Evolutionary conservation across 2,797 vertebrate species (phyloP).

Genomic region (Acestrorhynchus altus): DNA sequence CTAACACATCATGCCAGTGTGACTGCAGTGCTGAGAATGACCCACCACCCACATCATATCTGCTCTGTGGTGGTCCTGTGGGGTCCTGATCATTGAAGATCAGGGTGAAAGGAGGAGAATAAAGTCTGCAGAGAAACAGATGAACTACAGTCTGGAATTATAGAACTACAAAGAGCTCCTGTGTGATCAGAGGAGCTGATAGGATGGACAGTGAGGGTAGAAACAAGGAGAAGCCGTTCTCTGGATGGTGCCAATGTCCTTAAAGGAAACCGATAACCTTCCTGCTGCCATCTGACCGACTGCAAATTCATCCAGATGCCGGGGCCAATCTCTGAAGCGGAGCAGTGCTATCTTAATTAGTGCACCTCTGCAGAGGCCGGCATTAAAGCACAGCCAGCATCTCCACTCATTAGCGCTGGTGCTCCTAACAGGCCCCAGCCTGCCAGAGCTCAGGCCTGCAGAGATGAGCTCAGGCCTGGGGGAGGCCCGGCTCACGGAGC

Average conservation of each 20-base stretch:
- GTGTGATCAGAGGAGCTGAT: no score
- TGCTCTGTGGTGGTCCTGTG: no score
- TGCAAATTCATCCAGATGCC: constrained; percentile 75
- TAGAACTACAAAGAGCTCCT: no score
- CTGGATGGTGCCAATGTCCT: not conserved
- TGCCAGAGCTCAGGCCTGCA: constrained; percentile 41
- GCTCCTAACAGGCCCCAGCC: constrained; percentile 59
- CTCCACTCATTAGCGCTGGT: constrained; percentile 49
- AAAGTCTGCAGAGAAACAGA: no score
- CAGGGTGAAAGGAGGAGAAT: no score
- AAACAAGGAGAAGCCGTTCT: not conserved
- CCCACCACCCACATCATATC: no score
- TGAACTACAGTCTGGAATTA: no score
- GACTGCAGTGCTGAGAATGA: no score
- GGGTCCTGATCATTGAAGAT: no score
- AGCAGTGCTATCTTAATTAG: constrained; percentile 74
- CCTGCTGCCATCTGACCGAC: constrained; percentile 66
- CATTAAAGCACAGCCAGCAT: constrained; percentile 60
- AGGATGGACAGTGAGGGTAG: no score
- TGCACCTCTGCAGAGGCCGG: constrained; percentile 64
- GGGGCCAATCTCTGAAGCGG: constrained; percentile 63
- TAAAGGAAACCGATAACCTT: not conserved
- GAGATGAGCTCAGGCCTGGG: constrained; percentile 41
- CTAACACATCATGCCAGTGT: no score
- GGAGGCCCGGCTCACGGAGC: constrained; percentile 32